Conservation (phyloP, 2,888 invertebrate genomes). For the Tiliacea citrago region DNA sequence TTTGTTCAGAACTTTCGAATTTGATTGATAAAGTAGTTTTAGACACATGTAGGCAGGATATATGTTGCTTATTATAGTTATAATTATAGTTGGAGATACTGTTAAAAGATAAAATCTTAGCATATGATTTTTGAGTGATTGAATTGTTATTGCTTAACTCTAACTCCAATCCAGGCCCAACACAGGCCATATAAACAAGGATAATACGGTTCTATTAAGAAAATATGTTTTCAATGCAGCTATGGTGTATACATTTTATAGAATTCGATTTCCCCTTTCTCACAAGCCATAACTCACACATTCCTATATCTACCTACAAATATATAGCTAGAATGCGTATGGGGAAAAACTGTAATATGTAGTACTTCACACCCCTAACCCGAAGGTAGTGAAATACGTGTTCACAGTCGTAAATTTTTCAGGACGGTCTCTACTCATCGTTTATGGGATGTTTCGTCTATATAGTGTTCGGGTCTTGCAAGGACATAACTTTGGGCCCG, state of each 20-base stretch:
- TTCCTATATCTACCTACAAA: neutral
- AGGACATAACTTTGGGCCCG: slow-evolving; percentile 97
- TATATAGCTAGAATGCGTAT: slow-evolving; percentile 6
- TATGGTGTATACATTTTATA: slow-evolving; percentile 4
- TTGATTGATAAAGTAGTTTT: slow-evolving; percentile 1
- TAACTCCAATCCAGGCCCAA: neutral
- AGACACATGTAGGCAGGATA: neutral
- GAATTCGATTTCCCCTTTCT: slow-evolving; percentile 30
- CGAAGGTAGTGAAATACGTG: slow-evolving; percentile 26
- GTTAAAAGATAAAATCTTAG: slow-evolving; percentile 13
- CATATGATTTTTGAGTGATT: neutral
- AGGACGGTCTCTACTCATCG: slow-evolving; percentile 98
- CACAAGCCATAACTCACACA: slow-evolving; percentile 1
- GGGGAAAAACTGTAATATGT: slow-evolving; percentile 25
- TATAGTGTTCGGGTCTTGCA: slow-evolving; percentile 96
- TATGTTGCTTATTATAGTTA: neutral
- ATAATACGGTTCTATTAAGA: neutral
- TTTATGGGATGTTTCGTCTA: slow-evolving; percentile 98
- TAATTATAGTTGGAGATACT: slow-evolving; percentile 7
- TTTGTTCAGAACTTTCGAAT: slow-evolving; percentile 41
- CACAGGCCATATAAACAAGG: neutral
- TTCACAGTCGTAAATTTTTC: slow-evolving; percentile 71
- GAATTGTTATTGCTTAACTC: neutral
- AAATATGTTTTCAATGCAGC: neutral
- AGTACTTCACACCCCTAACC: slow-evolving; percentile 22